Base-by-base conservation (phyloP, 1,140 invertebrate species). In the Heliothis subflexa region DNA sequence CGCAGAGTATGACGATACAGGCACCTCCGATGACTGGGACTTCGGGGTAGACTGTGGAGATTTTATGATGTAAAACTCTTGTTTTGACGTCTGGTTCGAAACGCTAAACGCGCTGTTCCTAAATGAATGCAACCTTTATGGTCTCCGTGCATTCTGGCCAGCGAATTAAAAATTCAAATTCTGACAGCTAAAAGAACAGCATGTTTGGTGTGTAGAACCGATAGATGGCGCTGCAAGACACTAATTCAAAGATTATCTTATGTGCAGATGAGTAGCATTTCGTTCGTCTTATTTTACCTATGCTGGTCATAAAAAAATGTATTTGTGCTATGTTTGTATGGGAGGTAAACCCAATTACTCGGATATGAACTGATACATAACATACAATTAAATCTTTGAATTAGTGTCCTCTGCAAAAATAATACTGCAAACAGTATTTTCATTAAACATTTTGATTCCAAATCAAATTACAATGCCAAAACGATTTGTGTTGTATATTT, bases 31-130 rank as follows among this genome's bases (percentile, higher is more conserved):
- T 78, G 95, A 96, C 81, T 96, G 95, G 90, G 95, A 96, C 85
- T 95, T 96, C 80, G 95, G 95, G 62, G 95, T 96, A 64, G 95
- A 96, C 80, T 96, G 95, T 87, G 95, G 95, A 2, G 95, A 96
- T 80, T 96, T 96, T 83, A 96, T 96, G 95, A 96, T 96, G 94
- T 96, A 95, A 95, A 89, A 70, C 47, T 25, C 21, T 45, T 52
- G 52, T 50, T 28, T 49, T 16, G 3, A 21, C 40, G 13, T 28
- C 66, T 28, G 25, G 18, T n/a, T 50, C 18, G 50, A 28, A 9
- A 18, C 21, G 28, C 18, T 10, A 25, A 40, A 70, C 12, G 21
- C 62, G 40, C 66, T 50, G 49, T 70, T 52, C 21, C 52, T 11
- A 49, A 49, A 49, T 40, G 5, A 40, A 40, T 40, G 3, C 33